Base-by-base conservation (phyloP, 2,113 vertebrate genomes). In the Crotalus horridus region DNA sequence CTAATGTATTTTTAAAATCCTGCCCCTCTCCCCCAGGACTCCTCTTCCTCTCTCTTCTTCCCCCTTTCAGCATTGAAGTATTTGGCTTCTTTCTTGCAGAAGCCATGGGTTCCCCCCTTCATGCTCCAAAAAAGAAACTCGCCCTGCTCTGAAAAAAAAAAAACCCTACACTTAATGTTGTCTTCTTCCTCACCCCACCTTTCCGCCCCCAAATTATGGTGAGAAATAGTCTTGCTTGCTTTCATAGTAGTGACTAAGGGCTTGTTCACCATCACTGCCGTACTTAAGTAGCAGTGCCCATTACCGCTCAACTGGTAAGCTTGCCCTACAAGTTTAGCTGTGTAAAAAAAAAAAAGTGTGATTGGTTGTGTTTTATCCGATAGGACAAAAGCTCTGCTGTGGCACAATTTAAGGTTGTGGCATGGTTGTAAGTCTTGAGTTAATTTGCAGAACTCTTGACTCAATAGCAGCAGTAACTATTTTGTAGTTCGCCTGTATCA, bases 171-270 rank as follows among this genome's bases (percentile, higher is more conserved):
- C 29, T 89, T 48, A n/a, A 89, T 85, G 59, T 51, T 33, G 13
- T 26, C 21, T 61, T 12, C 43, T 85, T 85, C 26, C 43, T 39
- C 69, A 6, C 85, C 58, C 53, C 64, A 56, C 64, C 26, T 81
- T 55, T 54, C 64, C 29, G 12, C 88, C 69, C 92, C 92, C 56
- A 53, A 90, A 24, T 90, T 64, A 33, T 87, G 23, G 13, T 4
- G 53, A 93, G 74, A 39, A 54, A 48, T 54, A 90, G 26, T 54
- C 33, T 81, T 23, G 17, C 81, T 90, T 13, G 69, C 81, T 90
- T 12, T 58, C 74, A 51, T 87, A 48, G 92, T 90, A 85, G 92
- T 93, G 92, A 93, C 88, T 93, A 93, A 93, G 55, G 92, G 74
- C 39, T 90, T 89, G 89, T 87, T 87, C 89, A 93, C 29, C 43